phyloP scores from a whole-genome alignment of 2,113 vertebrate species.

The Callithrix jacchus region DNA sequence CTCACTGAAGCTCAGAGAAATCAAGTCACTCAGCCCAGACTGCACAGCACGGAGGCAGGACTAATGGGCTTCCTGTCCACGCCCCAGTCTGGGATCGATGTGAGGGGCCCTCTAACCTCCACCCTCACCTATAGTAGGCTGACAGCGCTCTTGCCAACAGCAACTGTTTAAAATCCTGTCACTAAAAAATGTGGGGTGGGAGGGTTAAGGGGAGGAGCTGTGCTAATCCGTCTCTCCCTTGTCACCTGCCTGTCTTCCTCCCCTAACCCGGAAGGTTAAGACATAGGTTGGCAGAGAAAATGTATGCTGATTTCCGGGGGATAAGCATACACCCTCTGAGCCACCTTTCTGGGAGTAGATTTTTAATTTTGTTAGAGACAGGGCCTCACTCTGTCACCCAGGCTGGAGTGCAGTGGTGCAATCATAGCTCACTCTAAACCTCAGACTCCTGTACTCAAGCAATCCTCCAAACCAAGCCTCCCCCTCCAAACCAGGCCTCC shows the following conservation, averaged over 20 bases:
- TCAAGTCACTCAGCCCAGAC: neutral
- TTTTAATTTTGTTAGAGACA: neutral
- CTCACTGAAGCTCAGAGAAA: neutral
- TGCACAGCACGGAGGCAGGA: neutral
- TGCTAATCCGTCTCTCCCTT: neutral
- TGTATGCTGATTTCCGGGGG: neutral
- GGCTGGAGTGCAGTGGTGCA: neutral
- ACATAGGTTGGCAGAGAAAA: neutral
- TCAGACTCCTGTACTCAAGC: neutral
- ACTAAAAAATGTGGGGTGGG: conserved; percentile 51
- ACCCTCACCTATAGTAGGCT: neutral
- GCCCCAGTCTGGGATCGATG: neutral
- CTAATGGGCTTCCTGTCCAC: neutral
- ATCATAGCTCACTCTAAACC: too few species aligned
- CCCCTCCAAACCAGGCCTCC: neutral
- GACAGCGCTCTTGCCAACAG: conserved; percentile 18
- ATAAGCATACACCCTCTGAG: neutral
- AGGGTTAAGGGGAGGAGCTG: neutral
- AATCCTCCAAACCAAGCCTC: neutral
- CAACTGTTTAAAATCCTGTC: conserved; percentile 49
- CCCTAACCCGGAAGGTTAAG: neutral
- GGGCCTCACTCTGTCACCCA: neutral
- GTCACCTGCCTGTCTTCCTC: neutral
- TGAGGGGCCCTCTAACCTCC: neutral
- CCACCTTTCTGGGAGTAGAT: neutral